These are phyloP conservation scores for Eledone cirrhosa DNA, from an alignment of 2,888 invertebrate genomes.

Conservation along the genomic window DNA sequence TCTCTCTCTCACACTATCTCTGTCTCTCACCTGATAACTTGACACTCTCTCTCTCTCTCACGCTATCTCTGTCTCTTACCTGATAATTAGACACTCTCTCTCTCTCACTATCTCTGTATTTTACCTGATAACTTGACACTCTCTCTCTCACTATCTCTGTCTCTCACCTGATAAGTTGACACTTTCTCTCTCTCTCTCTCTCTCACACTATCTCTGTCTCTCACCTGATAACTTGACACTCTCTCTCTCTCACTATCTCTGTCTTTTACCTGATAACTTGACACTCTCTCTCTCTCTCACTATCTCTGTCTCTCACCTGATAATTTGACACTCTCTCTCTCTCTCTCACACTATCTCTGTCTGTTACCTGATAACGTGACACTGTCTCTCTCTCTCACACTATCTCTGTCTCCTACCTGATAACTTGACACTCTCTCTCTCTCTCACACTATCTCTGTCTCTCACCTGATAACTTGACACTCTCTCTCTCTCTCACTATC, in stretches of 20 bases:
- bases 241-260: background rate
- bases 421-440: constrained; percentile 47
- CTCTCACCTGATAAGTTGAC: constrained; percentile 55
- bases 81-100: constrained; percentile 51
- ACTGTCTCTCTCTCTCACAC: too few species aligned
- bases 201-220: background rate
- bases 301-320: constrained; percentile 53
- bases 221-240: constrained; percentile 58
- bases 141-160: background rate
- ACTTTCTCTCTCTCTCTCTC: too few species aligned
- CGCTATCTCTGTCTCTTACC: too few species aligned
- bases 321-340: constrained; percentile 47
- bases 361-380: constrained; percentile 58
- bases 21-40: constrained; percentile 50
- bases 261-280: constrained; percentile 51
- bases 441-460: too few species aligned
- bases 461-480: constrained; percentile 57
- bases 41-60: constrained; percentile 42
- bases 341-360: too few species aligned
- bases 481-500: constrained; percentile 28
- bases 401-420: constrained; percentile 44
- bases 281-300: constrained; percentile 43
- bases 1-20: constrained; percentile 30
- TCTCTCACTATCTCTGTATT: background rate
- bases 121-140: constrained; percentile 58